Evolutionary conservation across 2,113 vertebrate genomes (phyloP).

Genomic region (Meles meles): DNA sequence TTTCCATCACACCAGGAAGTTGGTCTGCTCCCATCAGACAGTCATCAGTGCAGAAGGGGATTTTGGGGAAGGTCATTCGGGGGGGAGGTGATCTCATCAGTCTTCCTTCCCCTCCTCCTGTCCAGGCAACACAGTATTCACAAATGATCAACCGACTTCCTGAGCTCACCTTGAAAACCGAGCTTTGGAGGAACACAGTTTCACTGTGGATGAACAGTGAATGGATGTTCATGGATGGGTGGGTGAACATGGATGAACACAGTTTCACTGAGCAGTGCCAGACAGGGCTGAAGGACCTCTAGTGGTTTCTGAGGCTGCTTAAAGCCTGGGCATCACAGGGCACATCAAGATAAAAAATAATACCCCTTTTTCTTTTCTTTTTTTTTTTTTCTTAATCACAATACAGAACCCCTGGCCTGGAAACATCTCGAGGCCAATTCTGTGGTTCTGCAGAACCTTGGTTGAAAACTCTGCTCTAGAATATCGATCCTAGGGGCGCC

Average conservation of each 20-base stretch:
- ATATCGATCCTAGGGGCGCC: too few relatives aligned
- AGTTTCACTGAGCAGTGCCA: neutral
- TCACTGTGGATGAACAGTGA: neutral
- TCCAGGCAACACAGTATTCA: too few relatives aligned
- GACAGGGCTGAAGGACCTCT: neutral
- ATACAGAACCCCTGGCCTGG: neutral
- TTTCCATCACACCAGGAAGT: neutral
- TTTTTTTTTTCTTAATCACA: neutral
- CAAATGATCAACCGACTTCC: neutral
- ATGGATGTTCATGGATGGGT: too few relatives aligned
- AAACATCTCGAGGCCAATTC: neutral
- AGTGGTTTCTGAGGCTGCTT: neutral
- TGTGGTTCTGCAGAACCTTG: neutral
- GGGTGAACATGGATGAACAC: neutral
- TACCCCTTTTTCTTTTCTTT: neutral
- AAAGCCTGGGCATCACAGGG: neutral
- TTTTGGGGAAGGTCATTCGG: too few relatives aligned
- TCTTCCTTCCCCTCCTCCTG: neutral
- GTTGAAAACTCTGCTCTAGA: neutral
- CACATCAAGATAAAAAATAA: neutral
- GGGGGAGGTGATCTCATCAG: neutral
- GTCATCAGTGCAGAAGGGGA: neutral
- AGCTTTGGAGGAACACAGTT: neutral
- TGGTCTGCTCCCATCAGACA: neutral
- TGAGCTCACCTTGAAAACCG: neutral